Evolutionary conservation across 92 coral and sea anemone genomes (phyloP).

Genomic region (Phenganax stokvisi): DNA sequence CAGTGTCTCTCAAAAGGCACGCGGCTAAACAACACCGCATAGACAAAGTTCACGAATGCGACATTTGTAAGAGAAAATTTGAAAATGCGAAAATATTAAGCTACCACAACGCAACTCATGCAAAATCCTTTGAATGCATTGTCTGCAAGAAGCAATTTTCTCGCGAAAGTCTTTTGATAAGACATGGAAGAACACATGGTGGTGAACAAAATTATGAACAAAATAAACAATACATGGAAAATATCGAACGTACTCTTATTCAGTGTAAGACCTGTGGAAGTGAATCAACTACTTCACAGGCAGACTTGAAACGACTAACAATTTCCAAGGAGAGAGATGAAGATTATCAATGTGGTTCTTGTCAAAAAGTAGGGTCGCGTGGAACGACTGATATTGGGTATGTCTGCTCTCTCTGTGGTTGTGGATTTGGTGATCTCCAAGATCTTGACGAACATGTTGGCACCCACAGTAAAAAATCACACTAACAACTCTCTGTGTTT

Average conservation of each 20-base stretch:
- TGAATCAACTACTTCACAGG: not conserved
- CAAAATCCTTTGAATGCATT: too few species aligned
- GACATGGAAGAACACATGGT: too few species aligned
- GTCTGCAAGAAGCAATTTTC: too few species aligned
- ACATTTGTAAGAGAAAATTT: too few species aligned
- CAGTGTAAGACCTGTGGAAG: constrained; percentile 1
- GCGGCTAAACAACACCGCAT: too few species aligned
- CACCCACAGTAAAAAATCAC: not conserved
- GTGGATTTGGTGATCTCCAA: not conserved
- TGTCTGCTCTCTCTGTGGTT: constrained; percentile 9
- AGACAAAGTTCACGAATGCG: too few species aligned
- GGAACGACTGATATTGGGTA: not conserved
- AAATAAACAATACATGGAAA: not conserved
- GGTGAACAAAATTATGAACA: too few species aligned
- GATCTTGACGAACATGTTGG: not conserved
- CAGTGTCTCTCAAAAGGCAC: too few species aligned
- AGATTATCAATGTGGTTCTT: not conserved
- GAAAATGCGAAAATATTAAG: too few species aligned
- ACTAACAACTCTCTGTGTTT: not conserved
- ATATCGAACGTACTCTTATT: not conserved
- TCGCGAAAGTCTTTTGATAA: too few species aligned
- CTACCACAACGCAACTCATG: too few species aligned
- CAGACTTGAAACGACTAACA: not conserved
- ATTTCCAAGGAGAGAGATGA: not conserved
- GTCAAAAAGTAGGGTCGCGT: not conserved